Base-by-base conservation (phyloP, 37 sponge, comb jelly and placozoan species). In the Cliona cf. orientalis region DNA sequence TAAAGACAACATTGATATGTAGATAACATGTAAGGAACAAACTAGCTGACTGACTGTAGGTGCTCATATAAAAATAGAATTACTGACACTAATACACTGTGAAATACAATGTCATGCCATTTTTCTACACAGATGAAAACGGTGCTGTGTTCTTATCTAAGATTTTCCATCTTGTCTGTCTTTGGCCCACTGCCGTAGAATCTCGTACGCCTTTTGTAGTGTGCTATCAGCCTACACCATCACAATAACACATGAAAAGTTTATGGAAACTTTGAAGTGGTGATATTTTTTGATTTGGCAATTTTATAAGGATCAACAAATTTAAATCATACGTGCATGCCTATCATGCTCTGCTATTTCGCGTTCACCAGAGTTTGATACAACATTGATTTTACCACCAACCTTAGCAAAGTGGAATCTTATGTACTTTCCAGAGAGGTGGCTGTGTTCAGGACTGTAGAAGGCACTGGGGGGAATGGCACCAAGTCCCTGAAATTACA, bases 381-480 rank as follows among this genome's bases (percentile, higher is more conserved):
- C 29, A 7, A 23, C 61, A 6, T 25, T 2, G 3, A 28, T 31
- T 40, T 19, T 39, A 17, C 57, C 9, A 28, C 28, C 0, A 53
- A 91, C 95, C 84, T 97, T 95, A 42, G 65, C 46, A 66, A 89
- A 97, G 56, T 91, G 92, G 69, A 97, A 92, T n/a, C 98, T 80
- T 25, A 95, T 62, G 46, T 81, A 41, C 34, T 90, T 95, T 3
- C 46, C 89, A 49, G 71, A n/a, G 5, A 95, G 66, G 66, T 95
- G 84, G 12, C 49, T 71, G 66, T 95, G 87, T 36, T 94, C 85
- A 4, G 85, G 76, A 33, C 89, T 65, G 75, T 86, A 97, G 86
- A 97, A 97, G 37, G 88, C 90, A 81, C 84, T 87, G 4, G 91
- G 78, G 5, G 98, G 98, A 59, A 97, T 97, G 45, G 82, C 45